phyloP scores from a whole-genome alignment of 2,888 invertebrate species.

The Lasioglossum oenotherae region DNA sequence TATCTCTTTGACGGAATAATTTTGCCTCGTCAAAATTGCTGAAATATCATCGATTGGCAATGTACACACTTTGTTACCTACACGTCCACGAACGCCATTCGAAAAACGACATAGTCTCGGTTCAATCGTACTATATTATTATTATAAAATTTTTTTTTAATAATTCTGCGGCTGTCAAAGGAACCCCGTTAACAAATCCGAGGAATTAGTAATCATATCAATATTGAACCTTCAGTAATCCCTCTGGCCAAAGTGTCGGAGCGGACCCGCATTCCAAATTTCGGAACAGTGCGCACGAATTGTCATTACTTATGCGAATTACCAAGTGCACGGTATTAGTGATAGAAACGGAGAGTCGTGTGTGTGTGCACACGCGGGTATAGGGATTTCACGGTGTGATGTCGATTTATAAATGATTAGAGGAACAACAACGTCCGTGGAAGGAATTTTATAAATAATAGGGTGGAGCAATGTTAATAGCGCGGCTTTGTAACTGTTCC shows the following conservation, averaged over 20 bases:
- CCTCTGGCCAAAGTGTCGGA: constrained; percentile 58
- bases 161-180: constrained; percentile 39
- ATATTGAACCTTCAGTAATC: constrained; percentile 60
- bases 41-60: not conserved
- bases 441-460: constrained; percentile 19
- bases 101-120: not conserved
- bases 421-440: not conserved
- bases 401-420: constrained; percentile 18
- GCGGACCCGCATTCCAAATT: constrained; percentile 61
- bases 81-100: not conserved
- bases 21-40: not conserved
- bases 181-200: constrained; percentile 57
- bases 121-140: not conserved
- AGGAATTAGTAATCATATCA: constrained; percentile 67
- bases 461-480: constrained; percentile 5
- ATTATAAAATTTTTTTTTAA: not conserved
- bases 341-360: not conserved
- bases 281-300: constrained; percentile 59
- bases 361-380: not conserved
- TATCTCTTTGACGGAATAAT: not conserved
- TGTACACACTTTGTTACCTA: not conserved
- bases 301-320: constrained; percentile 19
- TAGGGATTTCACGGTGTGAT: not conserved
- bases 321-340: constrained; percentile 24
- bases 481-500: constrained; percentile 3